Evolutionary conservation across 2,113 vertebrate species (phyloP).

Genomic region (Campylomormyrus numenius): DNA sequence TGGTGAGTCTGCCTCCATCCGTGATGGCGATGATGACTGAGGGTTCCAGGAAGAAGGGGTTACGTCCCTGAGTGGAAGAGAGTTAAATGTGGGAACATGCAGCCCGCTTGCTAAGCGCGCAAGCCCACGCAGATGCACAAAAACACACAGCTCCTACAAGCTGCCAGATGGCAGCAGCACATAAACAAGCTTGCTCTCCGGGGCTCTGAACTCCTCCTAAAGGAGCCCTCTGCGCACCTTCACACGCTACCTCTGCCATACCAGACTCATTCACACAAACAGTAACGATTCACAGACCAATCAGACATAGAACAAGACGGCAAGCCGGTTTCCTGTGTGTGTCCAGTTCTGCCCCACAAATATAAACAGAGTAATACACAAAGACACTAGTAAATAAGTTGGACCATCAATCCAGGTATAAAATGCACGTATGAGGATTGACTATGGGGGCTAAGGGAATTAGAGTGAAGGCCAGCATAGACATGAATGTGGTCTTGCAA

Average conservation of each 20-base stretch:
- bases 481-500: not conserved
- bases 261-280: not conserved
- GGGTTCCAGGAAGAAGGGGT: slow-evolving; percentile 88
- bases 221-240: not conserved
- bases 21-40: slow-evolving; percentile 88
- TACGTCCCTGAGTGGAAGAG: slow-evolving; percentile 69
- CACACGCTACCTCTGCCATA: not conserved
- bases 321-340: not conserved
- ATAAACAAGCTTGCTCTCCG: not conserved
- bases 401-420: not conserved
- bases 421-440: not conserved
- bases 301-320: not conserved
- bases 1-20: slow-evolving; percentile 86
- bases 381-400: not conserved
- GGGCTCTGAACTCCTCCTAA: not conserved
- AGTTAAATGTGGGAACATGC: not conserved
- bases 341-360: not conserved
- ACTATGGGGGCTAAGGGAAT: not conserved
- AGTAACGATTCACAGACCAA: not conserved
- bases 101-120: not conserved
- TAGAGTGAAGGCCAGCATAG: not conserved
- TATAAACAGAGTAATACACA: not conserved
- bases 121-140: not conserved
- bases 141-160: not conserved
- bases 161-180: not conserved